Evolutionary conservation across 30 jellyfish, hydroid and myxozoan species (phyloP).

Genomic region (Sanderia malayensis): DNA sequence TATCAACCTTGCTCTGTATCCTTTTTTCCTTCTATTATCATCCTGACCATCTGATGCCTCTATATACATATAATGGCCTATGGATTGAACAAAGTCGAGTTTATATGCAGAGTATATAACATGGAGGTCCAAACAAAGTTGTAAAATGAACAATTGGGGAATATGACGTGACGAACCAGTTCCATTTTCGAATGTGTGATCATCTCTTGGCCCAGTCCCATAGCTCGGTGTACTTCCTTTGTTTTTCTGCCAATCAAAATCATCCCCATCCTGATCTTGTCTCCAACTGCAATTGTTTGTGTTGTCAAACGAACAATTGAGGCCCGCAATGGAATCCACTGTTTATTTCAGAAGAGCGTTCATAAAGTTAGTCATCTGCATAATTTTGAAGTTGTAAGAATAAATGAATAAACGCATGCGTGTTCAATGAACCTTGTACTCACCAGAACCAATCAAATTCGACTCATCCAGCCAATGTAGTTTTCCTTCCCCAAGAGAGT

Average conservation of each 20-base stretch:
- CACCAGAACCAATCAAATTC: constrained; percentile 19
- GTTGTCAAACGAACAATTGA: constrained; percentile 77
- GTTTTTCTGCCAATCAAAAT: constrained; percentile 58
- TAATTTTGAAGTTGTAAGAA: too few species aligned
- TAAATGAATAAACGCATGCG: not conserved
- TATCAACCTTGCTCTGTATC: constrained; percentile 74
- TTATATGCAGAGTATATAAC: too few species aligned
- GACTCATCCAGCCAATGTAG: constrained; percentile 25
- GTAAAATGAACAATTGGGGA: too few species aligned
- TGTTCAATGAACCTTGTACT: not conserved
- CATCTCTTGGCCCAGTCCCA: constrained; percentile 82
- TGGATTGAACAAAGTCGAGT: too few species aligned
- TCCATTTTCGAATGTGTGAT: constrained; percentile 43
- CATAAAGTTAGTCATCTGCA: too few species aligned
- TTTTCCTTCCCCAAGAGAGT: constrained; percentile 5
- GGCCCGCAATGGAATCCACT: constrained; percentile 27
- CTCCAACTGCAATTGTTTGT: constrained; percentile 70
- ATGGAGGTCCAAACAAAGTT: too few species aligned
- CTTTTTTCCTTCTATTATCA: constrained; percentile 32
- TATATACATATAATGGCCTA: constrained; percentile 74
- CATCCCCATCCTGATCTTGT: constrained; percentile 26
- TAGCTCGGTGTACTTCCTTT: constrained; percentile 73
- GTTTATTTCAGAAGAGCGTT: too few species aligned
- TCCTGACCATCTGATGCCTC: constrained; percentile 79
- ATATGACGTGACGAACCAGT: too few species aligned